A percentile compares a stretch with the other conserved stretches of the same genome.
These are phyloP conservation scores for Drosophila ficusphila DNA, from an alignment of 1,140 invertebrate genomes.

Conservation along the genomic window DNA sequence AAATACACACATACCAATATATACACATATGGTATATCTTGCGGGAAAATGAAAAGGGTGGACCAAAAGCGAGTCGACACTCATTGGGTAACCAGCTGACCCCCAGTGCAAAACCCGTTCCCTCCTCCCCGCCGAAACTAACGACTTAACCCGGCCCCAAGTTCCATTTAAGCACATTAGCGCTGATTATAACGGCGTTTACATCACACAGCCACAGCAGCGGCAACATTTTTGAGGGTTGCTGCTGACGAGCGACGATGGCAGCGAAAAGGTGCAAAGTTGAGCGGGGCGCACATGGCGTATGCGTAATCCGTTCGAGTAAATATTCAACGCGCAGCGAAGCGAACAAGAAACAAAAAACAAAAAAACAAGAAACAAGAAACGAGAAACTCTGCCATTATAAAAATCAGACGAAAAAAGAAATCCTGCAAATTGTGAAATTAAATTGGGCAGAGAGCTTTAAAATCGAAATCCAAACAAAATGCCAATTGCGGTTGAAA, in stretches of 20 bases:
- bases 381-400: neutral
- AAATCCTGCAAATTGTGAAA: slow-evolving; percentile 5
- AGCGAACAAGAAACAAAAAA: neutral
- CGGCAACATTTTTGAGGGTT: slow-evolving; percentile 34
- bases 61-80: slow-evolving; percentile 14
- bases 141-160: neutral
- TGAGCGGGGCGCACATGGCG: slow-evolving; percentile 45
- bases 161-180: slow-evolving; percentile 73
- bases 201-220: slow-evolving; percentile 59
- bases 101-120: neutral
- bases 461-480: slow-evolving; percentile 14
- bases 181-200: slow-evolving; percentile 76
- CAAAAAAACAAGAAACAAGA: no score
- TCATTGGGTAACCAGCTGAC: slow-evolving; percentile 31
- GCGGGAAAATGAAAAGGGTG: slow-evolving; percentile 28
- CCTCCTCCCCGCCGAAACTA: neutral
- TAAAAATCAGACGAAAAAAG: neutral
- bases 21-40: slow-evolving; percentile 1
- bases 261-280: neutral
- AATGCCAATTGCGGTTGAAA: neutral
- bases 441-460: slow-evolving; percentile 16
- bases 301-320: slow-evolving; percentile 59
- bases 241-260: slow-evolving; percentile 2
- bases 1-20: neutral
- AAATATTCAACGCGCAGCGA: neutral